Base-by-base conservation (phyloP, 1,140 invertebrate genomes). In the Ips typographus region DNA sequence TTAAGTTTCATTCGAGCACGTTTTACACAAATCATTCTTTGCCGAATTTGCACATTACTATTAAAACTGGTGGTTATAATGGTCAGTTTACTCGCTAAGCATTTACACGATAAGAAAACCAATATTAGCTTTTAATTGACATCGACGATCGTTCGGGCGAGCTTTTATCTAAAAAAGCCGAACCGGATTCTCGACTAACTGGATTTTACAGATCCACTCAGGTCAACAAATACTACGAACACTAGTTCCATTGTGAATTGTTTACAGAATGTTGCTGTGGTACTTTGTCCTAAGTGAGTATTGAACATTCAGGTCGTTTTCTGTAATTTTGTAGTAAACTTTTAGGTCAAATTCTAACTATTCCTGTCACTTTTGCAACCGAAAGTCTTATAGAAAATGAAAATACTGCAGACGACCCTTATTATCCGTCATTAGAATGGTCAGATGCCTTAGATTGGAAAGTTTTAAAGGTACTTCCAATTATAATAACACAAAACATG, bases 361-460 rank as follows among this genome's bases (percentile, higher is more conserved):
- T 22, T 22, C 22, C 22, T 22, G 22, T 22, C 22, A 22, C 22
- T 22, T 22, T 22, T 22, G 22, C 22, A 22, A 22, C 22, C 22
- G 22, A 22, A 22, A 22, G 22, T 22, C 22, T 22, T 22, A 22
- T 22, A 22, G 22, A 22, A 22, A 4, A 51, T 40, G 51, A 36
- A 40, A n/a, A 6, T 6, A n/a, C 5, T 40, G 49, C 7, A n/a
- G 84, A 87, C 51, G 83, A 86, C 71, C 79, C 84, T 42, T 85
- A 85, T 3, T 84, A 83, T 70, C 78, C 80, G n/a, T 82, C 82
- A 44, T 80, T 55, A 36, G 60, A 85, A 58, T 77, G 78, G 2
- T 86, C 83, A 49, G 83, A 83, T 72, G 74, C 77, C 4, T 89
- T 89, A 71, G 87, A 88, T 43, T 88, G 87, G 87, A 79, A 79